Percentiles rank a stretch among this genome's conserved stretches.
These are phyloP conservation scores for Dendropsophus ebraccatus DNA, from an alignment of 2,113 vertebrate genomes.

Conservation along the genomic window DNA sequence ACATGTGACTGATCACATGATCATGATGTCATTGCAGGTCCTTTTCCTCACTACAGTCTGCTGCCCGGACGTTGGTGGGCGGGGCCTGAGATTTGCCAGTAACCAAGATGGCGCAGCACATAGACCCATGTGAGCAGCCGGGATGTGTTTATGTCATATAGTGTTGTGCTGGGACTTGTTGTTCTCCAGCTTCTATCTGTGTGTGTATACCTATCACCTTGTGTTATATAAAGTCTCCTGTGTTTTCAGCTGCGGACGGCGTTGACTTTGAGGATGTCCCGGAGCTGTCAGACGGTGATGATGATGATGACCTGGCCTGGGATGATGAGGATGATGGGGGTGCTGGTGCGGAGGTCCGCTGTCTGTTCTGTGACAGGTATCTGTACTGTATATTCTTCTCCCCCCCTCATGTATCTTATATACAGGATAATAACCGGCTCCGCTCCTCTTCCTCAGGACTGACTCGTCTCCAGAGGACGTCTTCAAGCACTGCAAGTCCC, in stretches of 20 bases:
- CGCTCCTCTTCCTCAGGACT: conserved; percentile 67
- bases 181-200: not conserved
- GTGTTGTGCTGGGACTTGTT: not conserved
- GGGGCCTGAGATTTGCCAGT: not conserved
- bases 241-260: conserved; percentile 41
- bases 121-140: conserved; percentile 22
- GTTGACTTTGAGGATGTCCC: conserved; percentile 70
- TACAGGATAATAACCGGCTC: not conserved
- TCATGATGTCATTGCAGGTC: not conserved
- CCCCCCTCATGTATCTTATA: not conserved
- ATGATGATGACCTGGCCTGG: conserved; percentile 81
- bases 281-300: conserved; percentile 78
- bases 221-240: not conserved
- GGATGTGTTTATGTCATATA: not conserved
- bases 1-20: not conserved
- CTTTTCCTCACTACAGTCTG: not conserved
- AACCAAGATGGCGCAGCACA: not conserved
- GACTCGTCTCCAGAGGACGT: conserved; percentile 78
- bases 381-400: not conserved
- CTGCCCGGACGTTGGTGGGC: not conserved
- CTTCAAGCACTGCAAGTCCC: conserved; percentile 82
- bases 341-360: conserved; percentile 66
- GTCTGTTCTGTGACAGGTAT: conserved; percentile 91
- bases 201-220: too few species aligned
- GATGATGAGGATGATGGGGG: conserved; percentile 67